These are phyloP conservation scores for Mastomys natalensis DNA, from an alignment of 2,113 vertebrate species.

Conservation along the genomic window DNA sequence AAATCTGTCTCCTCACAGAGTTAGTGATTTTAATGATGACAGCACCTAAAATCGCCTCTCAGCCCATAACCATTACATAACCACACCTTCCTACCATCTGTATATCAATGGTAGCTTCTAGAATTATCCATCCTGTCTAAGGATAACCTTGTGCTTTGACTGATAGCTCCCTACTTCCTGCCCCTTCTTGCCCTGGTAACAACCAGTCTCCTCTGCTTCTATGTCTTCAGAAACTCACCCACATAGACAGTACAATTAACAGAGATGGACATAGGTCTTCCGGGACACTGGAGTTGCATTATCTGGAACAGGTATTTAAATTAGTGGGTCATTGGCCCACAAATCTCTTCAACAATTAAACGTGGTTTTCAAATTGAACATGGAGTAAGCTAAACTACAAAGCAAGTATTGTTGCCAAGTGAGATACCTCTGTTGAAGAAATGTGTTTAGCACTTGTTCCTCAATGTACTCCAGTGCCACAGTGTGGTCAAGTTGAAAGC, in stretches of 20 bases:
- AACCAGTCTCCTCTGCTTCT: neutral
- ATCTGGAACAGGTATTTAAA: neutral
- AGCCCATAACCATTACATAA: too few relatives aligned
- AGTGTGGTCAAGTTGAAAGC: neutral
- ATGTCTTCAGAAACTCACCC: neutral
- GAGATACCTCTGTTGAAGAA: neutral
- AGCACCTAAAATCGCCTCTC: neutral
- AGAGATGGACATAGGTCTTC: neutral
- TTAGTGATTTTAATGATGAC: neutral
- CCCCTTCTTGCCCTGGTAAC: neutral
- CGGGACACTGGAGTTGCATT: neutral
- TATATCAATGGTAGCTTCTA: neutral
- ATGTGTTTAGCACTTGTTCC: slow-evolving; percentile 11
- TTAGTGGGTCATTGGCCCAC: neutral
- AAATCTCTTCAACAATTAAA: neutral
- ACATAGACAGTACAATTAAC: neutral
- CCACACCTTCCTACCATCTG: neutral
- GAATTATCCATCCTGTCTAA: neutral
- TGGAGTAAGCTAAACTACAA: slow-evolving; percentile 9
- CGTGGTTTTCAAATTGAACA: slow-evolving; percentile 6
- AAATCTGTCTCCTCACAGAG: neutral
- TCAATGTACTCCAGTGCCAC: neutral
- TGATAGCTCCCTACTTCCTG: neutral
- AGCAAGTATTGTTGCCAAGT: neutral
- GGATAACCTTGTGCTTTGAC: too few relatives aligned